Percentiles rank a stretch among this genome's conserved stretches.
Evolutionary conservation across 2,797 vertebrate genomes (phyloP).

Genomic region (Argya squamiceps): DNA sequence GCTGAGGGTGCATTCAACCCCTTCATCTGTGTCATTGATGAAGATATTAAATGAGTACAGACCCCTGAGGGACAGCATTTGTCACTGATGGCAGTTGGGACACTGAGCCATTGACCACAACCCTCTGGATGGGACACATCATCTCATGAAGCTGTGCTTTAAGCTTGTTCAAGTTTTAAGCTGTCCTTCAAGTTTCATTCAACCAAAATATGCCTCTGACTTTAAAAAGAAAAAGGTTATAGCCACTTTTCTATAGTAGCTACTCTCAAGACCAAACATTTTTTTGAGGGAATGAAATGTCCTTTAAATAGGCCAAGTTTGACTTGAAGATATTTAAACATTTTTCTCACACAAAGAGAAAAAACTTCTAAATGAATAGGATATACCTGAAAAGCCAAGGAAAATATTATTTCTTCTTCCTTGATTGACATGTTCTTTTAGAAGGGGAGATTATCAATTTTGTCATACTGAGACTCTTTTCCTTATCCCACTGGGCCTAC

Average conservation of each 20-base stretch:
- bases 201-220: background rate
- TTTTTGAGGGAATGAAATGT: background rate
- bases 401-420: background rate
- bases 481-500: background rate
- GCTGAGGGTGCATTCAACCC: rapidly evolving
- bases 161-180: too few relatives aligned
- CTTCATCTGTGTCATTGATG: background rate
- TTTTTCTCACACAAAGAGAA: background rate
- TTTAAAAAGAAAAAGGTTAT: background rate
- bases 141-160: background rate
- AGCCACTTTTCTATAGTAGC: background rate
- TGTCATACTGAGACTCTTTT: background rate
- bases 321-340: background rate
- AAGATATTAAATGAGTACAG: background rate
- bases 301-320: background rate
- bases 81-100: too few relatives aligned
- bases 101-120: background rate
- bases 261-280: background rate
- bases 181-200: background rate
- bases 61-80: background rate
- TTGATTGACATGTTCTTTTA: background rate
- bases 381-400: background rate
- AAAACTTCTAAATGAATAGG: background rate
- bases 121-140: background rate
- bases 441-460: background rate